Base-by-base conservation (phyloP, 1,140 invertebrate genomes). In the Trachymyrmex cornetzi region DNA sequence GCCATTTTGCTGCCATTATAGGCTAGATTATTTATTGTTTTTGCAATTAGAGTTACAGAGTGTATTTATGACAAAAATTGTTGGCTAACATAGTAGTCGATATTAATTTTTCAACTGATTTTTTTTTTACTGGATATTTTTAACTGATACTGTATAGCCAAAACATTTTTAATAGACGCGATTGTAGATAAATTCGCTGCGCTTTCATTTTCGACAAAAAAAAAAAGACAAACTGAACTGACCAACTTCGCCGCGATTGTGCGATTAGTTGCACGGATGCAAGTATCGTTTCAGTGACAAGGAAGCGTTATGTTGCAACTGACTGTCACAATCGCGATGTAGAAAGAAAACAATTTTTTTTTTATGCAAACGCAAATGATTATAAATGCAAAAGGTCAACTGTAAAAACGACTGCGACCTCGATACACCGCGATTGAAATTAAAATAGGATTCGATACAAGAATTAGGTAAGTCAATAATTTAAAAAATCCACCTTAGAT, bases 321-420 rank as follows among this genome's bases (percentile, higher is more conserved):
- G 27, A 69, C 48, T 67, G 63, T 80, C 64, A 69, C 48, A 71
- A 66, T 55, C 48, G 30, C 30, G 19, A 48, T 66, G 59, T 14
- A 27, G 48, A 22, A n/a, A 19, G 63, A n/a, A 55, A 81, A 81
- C 3, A 55, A 53, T 67, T 67, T 50, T 71, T 55, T 66, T 66
- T 55, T 67, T 50, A 67, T 38, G 27, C 27, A 22, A 16, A 71
- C 3, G 5, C 24, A 81, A 55, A 55, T 34, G n/a, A 80, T 55
- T 27, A 30, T 66, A 79, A 79, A 79, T 27, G 24, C 77, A 57
- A 75, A 75, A 75, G 72, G 55, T 75, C 55, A 75, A 44, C n/a
- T 24, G 7, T 75, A 74, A 19, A 30, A 34, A 14, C 30, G 22
- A 5, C 30, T 44, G 55, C 7, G 55, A 7, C 30, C 22, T 75